These are phyloP conservation scores for Enteromius thamalakanensis DNA, from an alignment of 2,797 vertebrate genomes.

Conservation along the genomic window DNA sequence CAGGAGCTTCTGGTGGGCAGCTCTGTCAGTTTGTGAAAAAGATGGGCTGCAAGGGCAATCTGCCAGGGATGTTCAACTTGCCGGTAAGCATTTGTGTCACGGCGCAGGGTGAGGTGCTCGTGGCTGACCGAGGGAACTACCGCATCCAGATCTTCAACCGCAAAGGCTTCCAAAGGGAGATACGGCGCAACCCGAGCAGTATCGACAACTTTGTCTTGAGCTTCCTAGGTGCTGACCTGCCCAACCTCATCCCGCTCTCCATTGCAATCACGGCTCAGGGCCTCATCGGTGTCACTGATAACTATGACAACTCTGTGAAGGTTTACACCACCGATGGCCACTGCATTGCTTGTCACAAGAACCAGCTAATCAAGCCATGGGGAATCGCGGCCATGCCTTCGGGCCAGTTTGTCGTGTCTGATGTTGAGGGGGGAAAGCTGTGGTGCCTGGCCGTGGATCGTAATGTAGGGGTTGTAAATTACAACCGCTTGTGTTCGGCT, in stretches of 20 bases:
- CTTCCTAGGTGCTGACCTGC: constrained; percentile 93
- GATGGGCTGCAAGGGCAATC: constrained; percentile 94
- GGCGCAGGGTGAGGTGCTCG: constrained; percentile 90
- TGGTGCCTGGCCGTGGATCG: constrained; percentile 96
- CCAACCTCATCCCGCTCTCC: constrained; percentile 91
- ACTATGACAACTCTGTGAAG: constrained; percentile 96
- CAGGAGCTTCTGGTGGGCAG: constrained; percentile 72
- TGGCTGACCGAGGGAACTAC: constrained; percentile 93
- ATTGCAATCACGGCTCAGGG: constrained; percentile 94
- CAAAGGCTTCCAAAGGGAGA: constrained; percentile 94
- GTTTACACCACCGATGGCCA: constrained; percentile 94
- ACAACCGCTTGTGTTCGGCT: constrained; percentile 90
- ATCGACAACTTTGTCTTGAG: constrained; percentile 96
- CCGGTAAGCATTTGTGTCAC: constrained; percentile 92
- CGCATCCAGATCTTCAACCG: constrained; percentile 96
- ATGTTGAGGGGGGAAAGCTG: constrained; percentile 95
- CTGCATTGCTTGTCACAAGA: constrained; percentile 93
- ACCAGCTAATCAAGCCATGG: constrained; percentile 97
- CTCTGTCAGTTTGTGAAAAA: constrained; percentile 93
- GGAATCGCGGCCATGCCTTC: constrained; percentile 92
- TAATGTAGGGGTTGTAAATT: constrained; percentile 90
- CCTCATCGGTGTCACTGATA: constrained; percentile 93
- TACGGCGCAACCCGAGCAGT: constrained; percentile 92
- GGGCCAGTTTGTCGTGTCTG: constrained; percentile 94
- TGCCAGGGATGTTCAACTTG: constrained; percentile 93